Evolutionary conservation across 2,113 vertebrate genomes (phyloP).

Genomic region (Podiceps cristatus): DNA sequence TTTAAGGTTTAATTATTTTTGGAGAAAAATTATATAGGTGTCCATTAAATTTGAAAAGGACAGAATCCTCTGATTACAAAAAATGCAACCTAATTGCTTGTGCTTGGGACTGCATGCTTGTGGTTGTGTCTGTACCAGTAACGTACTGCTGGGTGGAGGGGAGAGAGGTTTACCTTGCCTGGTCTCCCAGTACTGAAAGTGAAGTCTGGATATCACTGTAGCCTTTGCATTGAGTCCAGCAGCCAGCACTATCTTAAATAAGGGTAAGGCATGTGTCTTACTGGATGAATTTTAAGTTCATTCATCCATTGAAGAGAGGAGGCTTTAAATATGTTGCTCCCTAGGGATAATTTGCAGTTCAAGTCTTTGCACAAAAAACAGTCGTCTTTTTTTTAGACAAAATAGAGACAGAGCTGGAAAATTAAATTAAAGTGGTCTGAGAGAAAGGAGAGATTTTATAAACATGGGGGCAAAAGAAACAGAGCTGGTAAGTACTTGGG

Average conservation of each 20-base stretch:
- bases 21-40: background rate
- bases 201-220: background rate
- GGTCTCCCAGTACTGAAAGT: background rate
- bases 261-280: accelerated
- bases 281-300: background rate
- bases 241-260: background rate
- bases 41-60: background rate
- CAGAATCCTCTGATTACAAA: background rate
- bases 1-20: background rate
- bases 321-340: background rate
- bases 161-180: background rate
- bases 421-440: background rate
- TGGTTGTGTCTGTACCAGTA: background rate
- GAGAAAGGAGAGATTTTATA: background rate
- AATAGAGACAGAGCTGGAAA: background rate
- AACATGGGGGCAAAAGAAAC: background rate
- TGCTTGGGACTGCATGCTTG: background rate
- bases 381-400: background rate
- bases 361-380: background rate
- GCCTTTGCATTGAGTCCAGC: background rate
- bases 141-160: accelerated
- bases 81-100: background rate
- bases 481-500: background rate
- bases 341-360: background rate
- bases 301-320: background rate